These are phyloP conservation scores for Cylloceria caligata DNA, from an alignment of 2,888 invertebrate species.

Conservation along the genomic window DNA sequence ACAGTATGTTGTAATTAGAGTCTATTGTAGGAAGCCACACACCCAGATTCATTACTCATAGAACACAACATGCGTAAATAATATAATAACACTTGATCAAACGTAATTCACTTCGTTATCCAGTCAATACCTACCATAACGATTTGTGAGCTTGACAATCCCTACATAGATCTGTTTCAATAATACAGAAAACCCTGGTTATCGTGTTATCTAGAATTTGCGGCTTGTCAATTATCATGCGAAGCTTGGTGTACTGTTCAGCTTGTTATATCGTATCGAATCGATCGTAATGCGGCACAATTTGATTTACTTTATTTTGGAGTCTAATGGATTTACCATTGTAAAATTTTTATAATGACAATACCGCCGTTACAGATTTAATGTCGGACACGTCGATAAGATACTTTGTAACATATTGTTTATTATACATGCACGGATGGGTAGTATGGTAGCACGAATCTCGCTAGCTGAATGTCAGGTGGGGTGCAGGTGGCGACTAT, in stretches of 20 bases:
- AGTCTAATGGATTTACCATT: neutral
- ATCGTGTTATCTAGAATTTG: conserved; percentile 23
- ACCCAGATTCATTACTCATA: neutral
- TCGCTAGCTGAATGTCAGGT: conserved; percentile 64
- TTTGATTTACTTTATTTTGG: neutral
- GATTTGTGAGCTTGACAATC: neutral
- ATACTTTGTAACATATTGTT: neutral
- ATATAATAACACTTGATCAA: neutral
- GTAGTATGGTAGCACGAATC: conserved; percentile 70
- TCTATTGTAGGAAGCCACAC: neutral
- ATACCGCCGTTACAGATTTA: neutral
- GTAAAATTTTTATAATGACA: neutral
- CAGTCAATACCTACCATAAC: conserved; percentile 13
- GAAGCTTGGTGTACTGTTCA: conserved; percentile 2
- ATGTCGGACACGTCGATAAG: neutral
- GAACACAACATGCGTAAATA: neutral
- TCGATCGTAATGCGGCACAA: conserved; percentile 11
- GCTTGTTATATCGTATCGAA: conserved; percentile 23
- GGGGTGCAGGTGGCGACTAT: conserved; percentile 76
- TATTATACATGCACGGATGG: conserved; percentile 41
- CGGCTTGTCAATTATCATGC: conserved; percentile 33
- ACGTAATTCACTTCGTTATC: conserved; percentile 10
- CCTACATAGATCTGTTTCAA: neutral
- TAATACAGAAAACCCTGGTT: conserved; percentile 15
- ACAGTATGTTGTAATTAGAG: neutral